Evolutionary conservation across 2,797 vertebrate species (phyloP).

Genomic region (Eleutherodactylus coqui): DNA sequence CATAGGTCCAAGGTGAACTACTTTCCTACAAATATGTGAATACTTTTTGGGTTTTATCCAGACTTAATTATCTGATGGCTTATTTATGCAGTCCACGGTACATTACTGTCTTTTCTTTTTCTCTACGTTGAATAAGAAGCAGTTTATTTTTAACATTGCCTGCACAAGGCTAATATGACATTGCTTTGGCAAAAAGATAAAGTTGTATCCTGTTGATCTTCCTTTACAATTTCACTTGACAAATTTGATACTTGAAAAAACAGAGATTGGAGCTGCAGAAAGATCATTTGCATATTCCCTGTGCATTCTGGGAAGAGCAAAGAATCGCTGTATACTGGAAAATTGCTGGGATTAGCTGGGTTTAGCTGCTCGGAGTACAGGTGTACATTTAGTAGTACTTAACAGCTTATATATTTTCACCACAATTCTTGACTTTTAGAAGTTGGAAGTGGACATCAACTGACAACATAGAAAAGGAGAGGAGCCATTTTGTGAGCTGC

Average conservation of each 20-base stretch:
- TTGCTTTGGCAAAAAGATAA: neutral
- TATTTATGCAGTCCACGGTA: constrained; percentile 35
- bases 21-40: constrained; percentile 46
- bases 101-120: constrained; percentile 39
- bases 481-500: too few relatives aligned
- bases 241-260: neutral
- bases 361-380: too few relatives aligned
- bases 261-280: too few relatives aligned
- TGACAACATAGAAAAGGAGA: too few relatives aligned
- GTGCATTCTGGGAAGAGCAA: too few relatives aligned
- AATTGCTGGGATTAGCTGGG: too few relatives aligned
- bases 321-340: too few relatives aligned
- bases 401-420: too few relatives aligned
- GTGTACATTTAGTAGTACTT: too few relatives aligned
- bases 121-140: constrained; percentile 35
- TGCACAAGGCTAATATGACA: constrained; percentile 25
- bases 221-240: neutral
- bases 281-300: too few relatives aligned
- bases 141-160: constrained; percentile 36
- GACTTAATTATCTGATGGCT: constrained; percentile 42
- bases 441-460: too few relatives aligned
- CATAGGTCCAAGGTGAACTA: constrained; percentile 54
- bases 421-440: too few relatives aligned
- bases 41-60: constrained; percentile 47
- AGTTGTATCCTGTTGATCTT: constrained; percentile 9